Evolutionary conservation across 2,888 invertebrate species (phyloP), one percentile per base, ranked within the genome.

Genomic region (Sphinx pinastri): DNA sequence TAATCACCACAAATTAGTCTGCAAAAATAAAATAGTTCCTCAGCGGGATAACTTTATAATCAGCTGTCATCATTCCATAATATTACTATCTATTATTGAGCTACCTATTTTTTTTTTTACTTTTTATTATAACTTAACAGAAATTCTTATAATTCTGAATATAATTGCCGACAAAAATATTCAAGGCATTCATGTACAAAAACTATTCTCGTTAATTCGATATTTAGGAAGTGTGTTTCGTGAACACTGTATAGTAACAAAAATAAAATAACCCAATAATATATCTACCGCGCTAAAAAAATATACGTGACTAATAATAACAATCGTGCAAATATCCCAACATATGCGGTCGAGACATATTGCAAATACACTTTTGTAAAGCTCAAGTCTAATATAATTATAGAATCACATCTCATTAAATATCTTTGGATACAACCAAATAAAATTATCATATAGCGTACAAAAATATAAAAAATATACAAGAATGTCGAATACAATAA

Each of bases 391-490:
- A 90, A 85, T 88, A 89, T 90, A 90, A 89, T 88, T 88, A 81
- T 69, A 72, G 69, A 69, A 92, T 93, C 93, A 93, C 93, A 93
- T 92, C 83, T 90, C 84, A 85, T 92, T 92, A 93, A 93, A 93
- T 92, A 94, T 94, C 93, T 94, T 94, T 93, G 93, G 93, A 86
- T 90, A 87, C 85, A 88, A 92, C 93, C 93, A 92, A 94, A 92
- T 89, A 88, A 92, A 93, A 89, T 86, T 86, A 89, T 84, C 75
- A 81, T 84, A 88, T 87, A 91, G 89, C 90, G 83, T 92, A 93
- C 90, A 92, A 92, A 93, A 92, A 91, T 93, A 92, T 88, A 91
- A 93, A 91, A 80, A 89, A 88, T 89, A 90, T 90, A 92, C 90
- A 91, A 86, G 85, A 88, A 88, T 82, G 85, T 84, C 81, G 80